Evolutionary conservation across 2,797 vertebrate genomes (phyloP), one percentile per base, ranked within the genome.

Genomic region (Spondyliosoma cantharus): DNA sequence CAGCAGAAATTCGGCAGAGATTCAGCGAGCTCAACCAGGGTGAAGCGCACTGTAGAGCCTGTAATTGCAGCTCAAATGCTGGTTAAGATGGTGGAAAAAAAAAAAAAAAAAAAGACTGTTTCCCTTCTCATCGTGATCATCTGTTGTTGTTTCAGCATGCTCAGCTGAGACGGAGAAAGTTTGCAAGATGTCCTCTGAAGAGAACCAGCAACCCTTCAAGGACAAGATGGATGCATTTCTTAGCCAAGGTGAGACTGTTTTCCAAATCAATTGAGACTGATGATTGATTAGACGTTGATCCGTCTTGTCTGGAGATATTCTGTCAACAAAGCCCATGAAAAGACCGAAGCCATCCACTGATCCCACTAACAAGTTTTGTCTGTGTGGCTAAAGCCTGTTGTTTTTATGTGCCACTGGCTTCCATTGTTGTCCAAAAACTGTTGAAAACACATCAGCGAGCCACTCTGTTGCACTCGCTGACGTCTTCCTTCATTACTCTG

Each of bases 151-250:
- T 90, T 62, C 89, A 99, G 98, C 86, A 14, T 99, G 98, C 87
- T 96, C 96, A 32, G 89, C 94, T 57, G 96, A 99, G 95, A 97
- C 94, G 0, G 96, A 95, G 77, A 98, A 97, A 86, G 97, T 99
- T 84, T 98, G 96, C 93, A 96, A 96, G 82, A 83, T 95, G 70
- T 98, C 97, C 67, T 95, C 96, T 66, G 94, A 96, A 80, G 96
- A 97, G 56, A 96, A 96, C 89, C 93, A 97, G 79, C 97, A 99
- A 77, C 98, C 98, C 52, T 99, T 99, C 94, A 98, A 97, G 94
- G 94, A 96, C 86, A 97, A 96, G 92, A 99, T 98, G 96, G 96
- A 96, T 4, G 93, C 89, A 66, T 99, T 99, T 94, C 93, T 98
- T 65, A 92, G 88, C 92, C 95, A 95, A 96, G 97, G 98, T 99